phyloP scores from a whole-genome alignment of 2,888 invertebrate genomes.

The Tillus elongatus region DNA sequence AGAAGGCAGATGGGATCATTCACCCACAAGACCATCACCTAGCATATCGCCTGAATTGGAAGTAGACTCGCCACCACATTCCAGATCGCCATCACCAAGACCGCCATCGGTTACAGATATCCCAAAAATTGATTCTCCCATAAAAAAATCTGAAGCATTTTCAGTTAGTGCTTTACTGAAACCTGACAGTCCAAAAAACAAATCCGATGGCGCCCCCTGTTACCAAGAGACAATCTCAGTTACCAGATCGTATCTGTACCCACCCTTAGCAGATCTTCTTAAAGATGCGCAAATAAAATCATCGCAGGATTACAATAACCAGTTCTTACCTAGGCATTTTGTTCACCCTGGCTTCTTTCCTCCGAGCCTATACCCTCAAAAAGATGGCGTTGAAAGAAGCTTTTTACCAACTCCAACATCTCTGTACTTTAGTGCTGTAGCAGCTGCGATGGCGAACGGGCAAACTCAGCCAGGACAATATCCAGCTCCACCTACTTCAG shows the following conservation, averaged over 20 bases:
- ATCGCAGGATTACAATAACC: constrained; percentile 35
- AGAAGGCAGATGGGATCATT: constrained; percentile 31
- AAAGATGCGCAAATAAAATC: constrained; percentile 46
- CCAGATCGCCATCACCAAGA: constrained; percentile 47
- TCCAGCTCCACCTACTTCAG: constrained; percentile 46
- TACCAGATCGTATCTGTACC: constrained; percentile 54
- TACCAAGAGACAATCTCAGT: constrained; percentile 45
- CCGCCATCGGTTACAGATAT: constrained; percentile 42
- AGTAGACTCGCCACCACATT: constrained; percentile 64
- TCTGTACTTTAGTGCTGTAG: constrained; percentile 59
- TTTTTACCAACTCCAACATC: constrained; percentile 45
- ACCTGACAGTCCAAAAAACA: constrained; percentile 58
- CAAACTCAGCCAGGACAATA: constrained; percentile 35
- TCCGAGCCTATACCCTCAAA: constrained; percentile 46
- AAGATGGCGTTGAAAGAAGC: constrained; percentile 41
- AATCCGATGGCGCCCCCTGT: constrained; percentile 36
- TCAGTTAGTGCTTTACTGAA: constrained; percentile 74
- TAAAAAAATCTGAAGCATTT: constrained; percentile 72
- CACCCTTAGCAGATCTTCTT: constrained; percentile 55
- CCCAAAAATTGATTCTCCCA: constrained; percentile 37
- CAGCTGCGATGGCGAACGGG: constrained; percentile 50
- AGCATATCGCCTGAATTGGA: constrained; percentile 62
- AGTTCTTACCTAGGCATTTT: constrained; percentile 42
- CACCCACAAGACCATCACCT: constrained; percentile 35
- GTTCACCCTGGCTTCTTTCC: constrained; percentile 48